Evolutionary conservation across 2,888 invertebrate genomes (phyloP).

Genomic region (Phalangium opilio): DNA sequence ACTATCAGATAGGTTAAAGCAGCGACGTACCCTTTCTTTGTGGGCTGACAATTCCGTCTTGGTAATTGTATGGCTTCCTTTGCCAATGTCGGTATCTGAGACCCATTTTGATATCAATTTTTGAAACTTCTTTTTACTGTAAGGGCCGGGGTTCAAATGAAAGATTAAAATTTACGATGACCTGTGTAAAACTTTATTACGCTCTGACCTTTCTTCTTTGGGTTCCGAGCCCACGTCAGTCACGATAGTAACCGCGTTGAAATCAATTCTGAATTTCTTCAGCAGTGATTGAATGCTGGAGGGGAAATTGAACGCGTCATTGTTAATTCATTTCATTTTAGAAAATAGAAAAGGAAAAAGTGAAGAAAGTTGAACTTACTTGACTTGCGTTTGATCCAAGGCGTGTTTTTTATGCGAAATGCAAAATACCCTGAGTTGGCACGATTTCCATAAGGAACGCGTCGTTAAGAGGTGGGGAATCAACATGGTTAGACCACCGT

Average conservation of each 20-base stretch:
- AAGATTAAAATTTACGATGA: too few relatives aligned
- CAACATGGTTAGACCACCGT: slow-evolving; percentile 12
- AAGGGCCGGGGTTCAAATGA: neutral
- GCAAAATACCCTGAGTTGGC: slow-evolving; percentile 33
- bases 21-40: slow-evolving; percentile 9
- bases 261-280: slow-evolving; percentile 92
- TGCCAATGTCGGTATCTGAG: slow-evolving; percentile 6
- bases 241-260: slow-evolving; percentile 78
- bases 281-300: slow-evolving; percentile 85
- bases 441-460: slow-evolving; percentile 28
- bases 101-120: slow-evolving; percentile 7
- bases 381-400: slow-evolving; percentile 72
- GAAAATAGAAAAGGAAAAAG: neutral
- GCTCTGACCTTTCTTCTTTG: slow-evolving; percentile 41
- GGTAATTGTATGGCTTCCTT: slow-evolving; percentile 7
- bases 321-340: neutral
- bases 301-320: slow-evolving; percentile 18
- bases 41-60: slow-evolving; percentile 3
- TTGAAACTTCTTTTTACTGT: neutral
- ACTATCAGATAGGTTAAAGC: too few relatives aligned
- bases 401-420: slow-evolving; percentile 65
- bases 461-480: neutral
- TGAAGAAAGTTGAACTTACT: slow-evolving; percentile 24
- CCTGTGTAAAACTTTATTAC: neutral
- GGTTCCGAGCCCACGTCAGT: slow-evolving; percentile 80